Base-by-base conservation (phyloP, 2,113 vertebrate genomes). In the Speoplatyrhinus poulsoni region DNA sequence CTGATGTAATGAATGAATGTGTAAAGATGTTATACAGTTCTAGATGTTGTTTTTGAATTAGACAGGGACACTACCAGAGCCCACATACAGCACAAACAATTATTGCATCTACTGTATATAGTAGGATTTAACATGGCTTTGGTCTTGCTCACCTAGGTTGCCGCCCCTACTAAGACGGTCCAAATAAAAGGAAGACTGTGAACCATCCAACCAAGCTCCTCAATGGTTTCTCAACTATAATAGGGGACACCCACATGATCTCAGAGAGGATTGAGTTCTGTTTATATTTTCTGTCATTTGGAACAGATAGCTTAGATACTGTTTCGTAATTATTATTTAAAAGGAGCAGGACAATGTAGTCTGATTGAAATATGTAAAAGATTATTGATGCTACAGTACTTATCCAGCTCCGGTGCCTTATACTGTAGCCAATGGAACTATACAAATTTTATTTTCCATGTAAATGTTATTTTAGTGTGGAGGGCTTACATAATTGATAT, bases 181-280 rank as follows among this genome's bases (percentile, higher is more conserved):
- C 76, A 90, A 77, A 91, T 94, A 70, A 93, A 93, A 9, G 91
- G 92, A 57, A 88, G 88, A 60, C 84, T 92, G 76, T 90, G 93
- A 70, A 93, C 75, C 15, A 89, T 93, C 65, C 83, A 82, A 26
- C 48, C 85, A 52, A 60, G 71, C n/a, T 83, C 82, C 32, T 69
- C 80, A 13, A 54, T 82, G 0, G 46, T 80, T 32, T 65, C 78
- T 46, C 57, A 81, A 48, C 66, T 70, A 12, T 80, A 71, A 76
- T 57, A 67, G 54, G 76, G 41, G 69, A 66, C 19, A 4, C 26
- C 62, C 19, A 48, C 49, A 60, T 55, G 72, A 52, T 79, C 59
- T 10, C 69, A 79, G 61, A 48, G 12, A 74, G 66, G 61, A 70
- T 46, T 61, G 67, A 36, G 2, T 53, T 60, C 8, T 1, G 9